These are phyloP conservation scores for Nezara viridula DNA, from an alignment of 2,888 invertebrate genomes.

Conservation along the genomic window DNA sequence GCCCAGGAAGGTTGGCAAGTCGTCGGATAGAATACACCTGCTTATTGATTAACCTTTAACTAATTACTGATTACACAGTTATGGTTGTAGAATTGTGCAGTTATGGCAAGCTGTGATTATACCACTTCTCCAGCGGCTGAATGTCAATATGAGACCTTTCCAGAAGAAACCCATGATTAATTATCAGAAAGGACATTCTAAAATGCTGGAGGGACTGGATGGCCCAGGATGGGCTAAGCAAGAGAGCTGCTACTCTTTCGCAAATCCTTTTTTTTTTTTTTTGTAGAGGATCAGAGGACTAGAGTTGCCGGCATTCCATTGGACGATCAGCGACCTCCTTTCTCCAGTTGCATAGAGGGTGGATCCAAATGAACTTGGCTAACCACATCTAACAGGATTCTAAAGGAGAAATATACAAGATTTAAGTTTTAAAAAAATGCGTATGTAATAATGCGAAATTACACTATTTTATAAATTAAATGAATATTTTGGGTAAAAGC, in stretches of 20 bases:
- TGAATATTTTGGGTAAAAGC: no score
- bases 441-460: background rate
- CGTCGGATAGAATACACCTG: background rate
- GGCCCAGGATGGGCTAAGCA: background rate
- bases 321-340: constrained; percentile 1
- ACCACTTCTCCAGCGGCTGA: background rate
- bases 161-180: background rate
- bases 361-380: constrained; percentile 6
- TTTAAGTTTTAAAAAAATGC: background rate
- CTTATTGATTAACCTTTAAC: background rate
- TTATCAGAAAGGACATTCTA: background rate
- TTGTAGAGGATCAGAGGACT: background rate
- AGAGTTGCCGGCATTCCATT: background rate
- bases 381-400: background rate
- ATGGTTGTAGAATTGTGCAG: no score
- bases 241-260: background rate
- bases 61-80: background rate
- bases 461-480: no score
- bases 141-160: constrained; percentile 12
- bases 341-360: background rate
- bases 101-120: background rate
- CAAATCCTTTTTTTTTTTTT: background rate
- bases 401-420: background rate
- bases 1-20: background rate
- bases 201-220: background rate